These are phyloP conservation scores for Alaudala cheleensis DNA, from an alignment of 2,113 vertebrate genomes.

Conservation along the genomic window DNA sequence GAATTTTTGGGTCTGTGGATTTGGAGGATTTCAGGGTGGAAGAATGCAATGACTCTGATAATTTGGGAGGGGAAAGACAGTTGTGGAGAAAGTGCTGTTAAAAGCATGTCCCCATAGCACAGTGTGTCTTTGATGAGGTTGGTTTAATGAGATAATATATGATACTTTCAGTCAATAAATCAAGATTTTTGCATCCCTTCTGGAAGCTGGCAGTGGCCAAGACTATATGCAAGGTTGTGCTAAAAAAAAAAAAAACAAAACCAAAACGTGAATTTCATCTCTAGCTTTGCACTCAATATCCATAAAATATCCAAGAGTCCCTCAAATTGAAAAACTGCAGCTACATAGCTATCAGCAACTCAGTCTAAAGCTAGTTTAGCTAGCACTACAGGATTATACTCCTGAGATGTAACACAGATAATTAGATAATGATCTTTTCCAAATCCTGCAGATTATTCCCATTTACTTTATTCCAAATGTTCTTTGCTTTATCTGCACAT, in stretches of 20 bases:
- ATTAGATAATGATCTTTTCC: not conserved
- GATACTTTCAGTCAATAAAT: not conserved
- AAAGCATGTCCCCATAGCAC: rapidly evolving
- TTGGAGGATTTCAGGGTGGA: not conserved
- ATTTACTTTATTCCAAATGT: not conserved
- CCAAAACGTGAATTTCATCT: not conserved
- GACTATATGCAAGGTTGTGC: not conserved
- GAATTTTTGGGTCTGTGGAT: not conserved
- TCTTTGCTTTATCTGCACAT: not conserved
- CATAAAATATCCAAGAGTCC: not conserved
- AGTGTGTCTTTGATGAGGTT: not conserved
- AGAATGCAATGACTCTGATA: not conserved
- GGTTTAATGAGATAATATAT: not conserved
- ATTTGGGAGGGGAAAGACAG: not conserved
- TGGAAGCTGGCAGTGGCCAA: not conserved
- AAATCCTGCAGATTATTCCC: not conserved
- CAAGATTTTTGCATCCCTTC: not conserved
- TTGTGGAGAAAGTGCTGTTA: not conserved
- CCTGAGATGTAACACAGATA: not conserved
- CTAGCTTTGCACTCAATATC: not conserved
- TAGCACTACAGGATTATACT: rapidly evolving
- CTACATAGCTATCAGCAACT: not conserved
- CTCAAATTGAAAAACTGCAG: not conserved
- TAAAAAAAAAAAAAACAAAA: not conserved
- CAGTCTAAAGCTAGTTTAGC: not conserved